These are phyloP conservation scores for Zootoca vivipara DNA, from an alignment of 2,113 vertebrate genomes.

Conservation along the genomic window DNA sequence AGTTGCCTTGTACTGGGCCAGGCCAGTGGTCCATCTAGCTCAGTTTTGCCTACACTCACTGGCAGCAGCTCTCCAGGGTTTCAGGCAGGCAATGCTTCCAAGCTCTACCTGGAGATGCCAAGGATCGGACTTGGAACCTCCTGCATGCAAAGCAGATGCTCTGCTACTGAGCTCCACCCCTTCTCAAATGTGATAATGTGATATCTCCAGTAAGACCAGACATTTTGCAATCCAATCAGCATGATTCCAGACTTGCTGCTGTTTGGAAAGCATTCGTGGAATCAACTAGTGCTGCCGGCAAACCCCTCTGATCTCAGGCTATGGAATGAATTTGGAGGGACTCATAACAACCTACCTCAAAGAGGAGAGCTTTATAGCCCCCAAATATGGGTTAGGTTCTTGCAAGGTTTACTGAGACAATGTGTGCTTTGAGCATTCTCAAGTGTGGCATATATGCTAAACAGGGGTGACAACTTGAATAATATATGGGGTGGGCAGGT, in stretches of 20 bases:
- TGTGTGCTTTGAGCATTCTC: not conserved
- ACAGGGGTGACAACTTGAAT: not conserved
- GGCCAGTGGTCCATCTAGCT: too few species aligned
- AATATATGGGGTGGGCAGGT: too few species aligned
- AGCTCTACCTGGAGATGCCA: too few species aligned
- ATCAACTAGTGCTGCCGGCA: not conserved
- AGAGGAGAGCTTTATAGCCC: not conserved
- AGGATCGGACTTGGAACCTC: too few species aligned
- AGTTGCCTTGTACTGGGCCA: too few species aligned
- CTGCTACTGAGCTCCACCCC: too few species aligned
- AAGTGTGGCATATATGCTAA: not conserved
- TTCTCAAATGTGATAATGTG: not conserved
- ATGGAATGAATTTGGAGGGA: not conserved
- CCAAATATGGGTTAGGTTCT: not conserved
- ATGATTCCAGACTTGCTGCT: not conserved
- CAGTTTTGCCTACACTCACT: too few species aligned
- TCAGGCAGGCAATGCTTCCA: too few species aligned
- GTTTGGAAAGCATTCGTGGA: not conserved
- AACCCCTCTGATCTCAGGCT: not conserved
- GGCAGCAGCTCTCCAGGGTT: too few species aligned
- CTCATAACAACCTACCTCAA: not conserved
- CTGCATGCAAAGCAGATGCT: too few species aligned
- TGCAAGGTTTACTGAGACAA: not conserved
- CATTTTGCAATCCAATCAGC: not conserved
- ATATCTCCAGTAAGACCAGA: not conserved